phyloP scores from a whole-genome alignment of 2,797 vertebrate species.

The Etheostoma perlongum region DNA sequence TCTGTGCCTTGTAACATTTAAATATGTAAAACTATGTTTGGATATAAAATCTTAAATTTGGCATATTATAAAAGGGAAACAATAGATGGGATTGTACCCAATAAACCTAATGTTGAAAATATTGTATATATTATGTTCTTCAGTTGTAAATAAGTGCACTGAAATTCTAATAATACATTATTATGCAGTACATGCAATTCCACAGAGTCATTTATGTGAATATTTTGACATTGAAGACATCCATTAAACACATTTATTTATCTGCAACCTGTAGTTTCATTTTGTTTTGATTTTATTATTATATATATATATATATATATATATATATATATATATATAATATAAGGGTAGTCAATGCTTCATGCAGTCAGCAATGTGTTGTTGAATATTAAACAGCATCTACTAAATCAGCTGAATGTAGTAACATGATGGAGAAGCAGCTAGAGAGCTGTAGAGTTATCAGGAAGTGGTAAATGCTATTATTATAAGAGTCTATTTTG shows the following conservation, averaged over 20 bases:
- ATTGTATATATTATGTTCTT: conserved; percentile 35
- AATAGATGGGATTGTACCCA: neutral
- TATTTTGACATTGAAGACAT: conserved; percentile 29
- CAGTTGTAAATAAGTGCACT: conserved; percentile 46
- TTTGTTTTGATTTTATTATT: conserved; percentile 26
- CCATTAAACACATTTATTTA: conserved; percentile 38
- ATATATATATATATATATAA: neutral
- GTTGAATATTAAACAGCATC: conserved; percentile 29
- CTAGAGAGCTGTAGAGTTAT: neutral
- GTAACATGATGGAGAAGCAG: conserved; percentile 26
- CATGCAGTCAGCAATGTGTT: conserved; percentile 15
- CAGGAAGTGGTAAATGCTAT: conserved; percentile 21
- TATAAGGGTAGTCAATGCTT: neutral
- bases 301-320: neutral
- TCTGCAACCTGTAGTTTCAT: conserved; percentile 25
- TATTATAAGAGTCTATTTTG: neutral
- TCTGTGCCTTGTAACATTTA: conserved; percentile 15
- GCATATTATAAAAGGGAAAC: neutral
- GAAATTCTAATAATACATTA: neutral
- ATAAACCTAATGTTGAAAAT: neutral
- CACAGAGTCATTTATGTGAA: conserved; percentile 16
- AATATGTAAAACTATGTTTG: neutral
- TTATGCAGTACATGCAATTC: neutral
- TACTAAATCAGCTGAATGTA: conserved; percentile 38
- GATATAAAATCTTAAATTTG: neutral